Evolutionary conservation across 1,140 invertebrate genomes (phyloP), one percentile per base, ranked within the genome.

Genomic region (Drosophila ogumai): DNA sequence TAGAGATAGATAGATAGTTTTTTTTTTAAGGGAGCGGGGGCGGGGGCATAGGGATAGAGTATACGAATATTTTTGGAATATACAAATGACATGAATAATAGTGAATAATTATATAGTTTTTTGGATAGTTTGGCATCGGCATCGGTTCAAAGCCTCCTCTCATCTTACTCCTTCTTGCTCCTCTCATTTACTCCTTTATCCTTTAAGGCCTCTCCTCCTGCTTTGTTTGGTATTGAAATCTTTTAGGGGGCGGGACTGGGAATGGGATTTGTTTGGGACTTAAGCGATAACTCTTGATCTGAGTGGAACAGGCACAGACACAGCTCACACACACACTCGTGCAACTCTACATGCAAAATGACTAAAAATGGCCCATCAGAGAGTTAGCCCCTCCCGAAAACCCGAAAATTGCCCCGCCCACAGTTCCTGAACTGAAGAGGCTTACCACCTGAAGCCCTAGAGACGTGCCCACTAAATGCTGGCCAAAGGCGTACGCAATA

Each of bases 71-170:
- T 63, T 74, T 63, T 67, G 43, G 43, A 79, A 84, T 79, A 82
- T 75, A 84, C 80, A 82, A 55, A 79, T 79, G 75, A 84, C 81
- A 82, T 73, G 72, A 59, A 60, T 80, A 75, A 61, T 74, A 79
- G 54, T 80, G 71, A 59, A 75, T 76, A 75, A 72, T 72, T 50
- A 72, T 72, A 72, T 55, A 55, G 19, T 36, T 36, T 68, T 71
- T 72, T 66, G 19, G 34, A 50, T 69, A 49, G 60, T 57, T 71
- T 56, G 41, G 50, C 31, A 44, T 65, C 57, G 63, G 63, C 63
- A 68, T 68, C 46, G 65, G 63, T 67, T 71, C 65, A 71, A 71
- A 71, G 55, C 31, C 19, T 71, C 47, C 64, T 68, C 63, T 47
- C 36, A 28, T 65, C 52, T 19, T 22, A 47, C 31, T 41, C 44